phyloP scores from a whole-genome alignment of 1,140 invertebrate genomes.

The Ceratoteleas bidentatus region DNA sequence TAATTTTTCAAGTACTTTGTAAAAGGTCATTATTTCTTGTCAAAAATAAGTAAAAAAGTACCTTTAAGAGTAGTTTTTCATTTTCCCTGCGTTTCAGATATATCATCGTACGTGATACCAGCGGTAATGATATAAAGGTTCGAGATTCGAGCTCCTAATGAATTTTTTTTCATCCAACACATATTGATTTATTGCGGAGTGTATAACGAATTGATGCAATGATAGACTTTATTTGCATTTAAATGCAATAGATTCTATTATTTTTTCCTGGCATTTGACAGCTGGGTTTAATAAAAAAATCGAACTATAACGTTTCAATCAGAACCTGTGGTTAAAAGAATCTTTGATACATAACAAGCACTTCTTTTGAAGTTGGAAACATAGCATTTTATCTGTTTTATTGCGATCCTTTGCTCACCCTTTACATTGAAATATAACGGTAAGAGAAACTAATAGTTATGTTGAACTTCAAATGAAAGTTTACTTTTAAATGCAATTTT shows the following conservation, averaged over 20 bases:
- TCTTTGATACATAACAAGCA: constrained; percentile 30
- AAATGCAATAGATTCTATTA: constrained; percentile 14
- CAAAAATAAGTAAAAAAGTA: constrained; percentile 17
- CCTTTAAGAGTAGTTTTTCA: constrained; percentile 22
- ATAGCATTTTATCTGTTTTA: constrained; percentile 26
- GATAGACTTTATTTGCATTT: constrained; percentile 12
- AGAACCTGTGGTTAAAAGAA: background rate
- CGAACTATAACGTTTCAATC: constrained; percentile 26
- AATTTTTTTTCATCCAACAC: constrained; percentile 11
- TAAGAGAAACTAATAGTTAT: background rate
- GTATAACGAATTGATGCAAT: background rate
- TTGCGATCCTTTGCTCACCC: constrained; percentile 12
- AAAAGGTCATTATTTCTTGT: constrained; percentile 33
- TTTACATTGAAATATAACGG: background rate
- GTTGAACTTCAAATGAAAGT: background rate
- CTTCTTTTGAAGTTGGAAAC: constrained; percentile 34
- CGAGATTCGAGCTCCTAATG: constrained; percentile 11
- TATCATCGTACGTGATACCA: constrained; percentile 23
- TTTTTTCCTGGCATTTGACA: constrained; percentile 6
- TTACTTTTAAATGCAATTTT: background rate
- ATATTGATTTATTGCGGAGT: constrained; percentile 14
- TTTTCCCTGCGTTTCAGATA: constrained; percentile 29
- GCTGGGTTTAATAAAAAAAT: constrained; percentile 17
- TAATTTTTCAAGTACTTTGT: constrained; percentile 25
- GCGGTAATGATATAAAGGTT: constrained; percentile 14